These are phyloP conservation scores for Dreissena polymorpha DNA, from an alignment of 1,140 invertebrate genomes.

Conservation along the genomic window DNA sequence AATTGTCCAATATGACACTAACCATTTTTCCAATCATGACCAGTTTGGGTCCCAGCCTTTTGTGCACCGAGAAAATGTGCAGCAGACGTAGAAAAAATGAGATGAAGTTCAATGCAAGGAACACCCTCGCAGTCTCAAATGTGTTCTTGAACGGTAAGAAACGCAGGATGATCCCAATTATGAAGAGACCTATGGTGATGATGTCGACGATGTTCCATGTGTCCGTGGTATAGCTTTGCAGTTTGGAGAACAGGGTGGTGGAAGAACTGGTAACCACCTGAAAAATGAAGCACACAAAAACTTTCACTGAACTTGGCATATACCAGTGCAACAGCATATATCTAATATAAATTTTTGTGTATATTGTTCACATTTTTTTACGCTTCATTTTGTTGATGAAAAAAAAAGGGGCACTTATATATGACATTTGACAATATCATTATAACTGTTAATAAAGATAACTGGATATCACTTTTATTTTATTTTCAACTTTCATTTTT, in stretches of 20 bases:
- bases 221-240: conserved; percentile 75
- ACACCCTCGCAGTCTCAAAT: conserved; percentile 69
- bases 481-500: no score
- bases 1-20: background rate
- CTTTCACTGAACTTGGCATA: no score
- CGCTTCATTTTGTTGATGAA: no score
- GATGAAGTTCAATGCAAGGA: conserved; percentile 76
- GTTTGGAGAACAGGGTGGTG: conserved; percentile 64
- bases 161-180: conserved; percentile 73
- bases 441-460: no score
- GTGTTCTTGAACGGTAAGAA: conserved; percentile 67
- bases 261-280: conserved; percentile 65
- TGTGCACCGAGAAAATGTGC: conserved; percentile 78
- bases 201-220: conserved; percentile 78
- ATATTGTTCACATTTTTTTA: no score
- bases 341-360: no score
- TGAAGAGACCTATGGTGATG: conserved; percentile 74
- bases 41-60: conserved; percentile 80
- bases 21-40: conserved; percentile 81
- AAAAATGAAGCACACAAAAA: background rate
- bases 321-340: no score
- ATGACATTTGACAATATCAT: no score
- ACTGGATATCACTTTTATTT: no score
- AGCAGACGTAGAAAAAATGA: conserved; percentile 77
- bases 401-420: no score